Evolutionary conservation across 2,113 vertebrate genomes (phyloP).

Genomic region (Sphaerodactylus townsendi): DNA sequence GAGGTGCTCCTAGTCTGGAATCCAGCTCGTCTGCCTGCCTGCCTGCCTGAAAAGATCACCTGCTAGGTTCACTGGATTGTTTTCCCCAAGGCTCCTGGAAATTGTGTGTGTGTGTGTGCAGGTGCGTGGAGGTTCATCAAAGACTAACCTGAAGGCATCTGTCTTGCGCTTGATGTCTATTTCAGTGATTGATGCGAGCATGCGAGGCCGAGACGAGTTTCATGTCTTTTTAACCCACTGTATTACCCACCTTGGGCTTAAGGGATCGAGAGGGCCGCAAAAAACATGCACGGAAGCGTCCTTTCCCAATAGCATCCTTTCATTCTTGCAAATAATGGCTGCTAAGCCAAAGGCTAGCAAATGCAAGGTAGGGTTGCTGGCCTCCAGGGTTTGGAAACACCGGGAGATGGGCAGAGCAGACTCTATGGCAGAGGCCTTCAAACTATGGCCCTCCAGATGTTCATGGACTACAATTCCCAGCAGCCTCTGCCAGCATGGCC

Average conservation of each 20-base stretch:
- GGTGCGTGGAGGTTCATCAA: not conserved
- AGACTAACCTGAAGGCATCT: not conserved
- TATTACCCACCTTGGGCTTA: not conserved
- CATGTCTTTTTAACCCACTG: not conserved
- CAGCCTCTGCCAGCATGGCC: too few species aligned
- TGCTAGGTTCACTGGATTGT: not conserved
- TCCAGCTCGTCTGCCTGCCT: too few species aligned
- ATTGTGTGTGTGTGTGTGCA: not conserved
- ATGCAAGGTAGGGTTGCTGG: too few species aligned
- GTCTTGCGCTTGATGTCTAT: not conserved
- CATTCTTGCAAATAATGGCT: not conserved
- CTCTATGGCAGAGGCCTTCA: too few species aligned
- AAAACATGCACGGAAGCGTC: too few species aligned
- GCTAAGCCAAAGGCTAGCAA: not conserved
- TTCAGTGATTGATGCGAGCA: not conserved
- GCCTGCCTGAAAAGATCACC: too few species aligned
- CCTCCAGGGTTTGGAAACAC: too few species aligned
- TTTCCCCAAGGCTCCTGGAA: constrained; percentile 17
- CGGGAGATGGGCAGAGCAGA: too few species aligned
- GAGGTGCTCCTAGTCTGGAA: too few species aligned
- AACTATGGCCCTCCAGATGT: too few species aligned
- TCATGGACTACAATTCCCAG: too few species aligned
- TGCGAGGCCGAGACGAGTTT: not conserved
- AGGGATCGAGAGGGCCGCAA: not conserved
- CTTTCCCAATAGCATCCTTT: not conserved